Conservation (phyloP, 2,797 vertebrate genomes). For the Distichodus sexfasciatus region DNA sequence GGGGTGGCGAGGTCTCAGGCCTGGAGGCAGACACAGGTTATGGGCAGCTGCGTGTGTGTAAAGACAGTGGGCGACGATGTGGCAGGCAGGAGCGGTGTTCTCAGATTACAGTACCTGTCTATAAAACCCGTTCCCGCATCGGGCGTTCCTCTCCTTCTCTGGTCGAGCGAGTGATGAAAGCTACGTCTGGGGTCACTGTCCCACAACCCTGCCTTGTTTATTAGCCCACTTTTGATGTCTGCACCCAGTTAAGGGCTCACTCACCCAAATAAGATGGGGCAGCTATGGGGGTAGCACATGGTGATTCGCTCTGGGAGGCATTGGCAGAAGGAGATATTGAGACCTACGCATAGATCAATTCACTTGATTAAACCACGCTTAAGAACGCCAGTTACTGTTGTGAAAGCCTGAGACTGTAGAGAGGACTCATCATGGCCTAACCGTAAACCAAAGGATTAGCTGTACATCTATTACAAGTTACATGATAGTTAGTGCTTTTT, state of each 20-base stretch:
- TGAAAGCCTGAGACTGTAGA: neutral
- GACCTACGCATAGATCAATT: neutral
- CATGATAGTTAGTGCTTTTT: neutral
- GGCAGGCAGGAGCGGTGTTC: slow-evolving; percentile 38
- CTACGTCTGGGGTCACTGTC: slow-evolving; percentile 39
- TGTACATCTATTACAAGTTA: slow-evolving; percentile 5
- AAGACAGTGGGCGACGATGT: slow-evolving; percentile 50
- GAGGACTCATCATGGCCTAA: neutral
- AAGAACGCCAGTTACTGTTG: neutral
- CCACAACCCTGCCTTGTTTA: slow-evolving; percentile 47
- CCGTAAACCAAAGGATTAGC: neutral
- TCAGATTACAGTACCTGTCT: slow-evolving; percentile 57
- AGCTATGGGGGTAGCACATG: slow-evolving; percentile 26
- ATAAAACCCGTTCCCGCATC: slow-evolving; percentile 47
- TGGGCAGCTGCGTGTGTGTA: slow-evolving; percentile 56
- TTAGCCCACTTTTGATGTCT: slow-evolving; percentile 49
- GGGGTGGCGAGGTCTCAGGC: slow-evolving; percentile 32
- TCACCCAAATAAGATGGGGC: slow-evolving; percentile 13
- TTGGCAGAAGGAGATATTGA: slow-evolving; percentile 6
- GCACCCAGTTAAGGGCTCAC: slow-evolving; percentile 29
- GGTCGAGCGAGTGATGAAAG: slow-evolving; percentile 42
- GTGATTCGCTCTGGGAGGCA: slow-evolving; percentile 13
- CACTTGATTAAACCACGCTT: neutral
- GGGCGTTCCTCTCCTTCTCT: slow-evolving; percentile 27
- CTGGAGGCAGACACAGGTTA: slow-evolving; percentile 48